Base-by-base conservation (phyloP, 2,797 vertebrate species). In the Siniperca undulata region DNA sequence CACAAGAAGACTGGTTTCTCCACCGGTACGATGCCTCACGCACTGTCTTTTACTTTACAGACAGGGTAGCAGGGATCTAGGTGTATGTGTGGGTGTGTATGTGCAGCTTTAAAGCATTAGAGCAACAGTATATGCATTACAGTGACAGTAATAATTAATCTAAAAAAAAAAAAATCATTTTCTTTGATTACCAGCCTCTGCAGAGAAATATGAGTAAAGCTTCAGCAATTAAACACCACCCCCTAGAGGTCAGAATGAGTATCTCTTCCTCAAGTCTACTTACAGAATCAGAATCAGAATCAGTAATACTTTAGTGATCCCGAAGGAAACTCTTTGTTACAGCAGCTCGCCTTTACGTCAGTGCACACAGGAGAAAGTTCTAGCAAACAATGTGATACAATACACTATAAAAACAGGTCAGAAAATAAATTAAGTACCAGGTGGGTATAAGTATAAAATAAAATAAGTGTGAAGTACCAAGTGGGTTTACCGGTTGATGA, bases 1-100 rank as follows among this genome's bases (percentile, higher is more conserved):
- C 99, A 99, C 93, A 99, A 99, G 87, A 99, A 99, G 90, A 99
- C 97, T 1, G 97, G 98, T 36, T 99, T 99, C 94, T 99, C 98
- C 80, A 99, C 98, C 90, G 99, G 99, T 99, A 92, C 84, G 86
- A 19, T 22, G 12, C 13, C 13, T n/a, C 17, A n/a, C 20, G 44
- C 11, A 16, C 12, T 8, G 52, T 65, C 20, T 17, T 13, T n/a
- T 6, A 19, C 14, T 40, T 61, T 20, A 27, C 22, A 52, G 4
- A 22, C 17, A 36, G 12, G 17, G 61, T 1, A 53, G 30, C 67
- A 30, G n/a, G 5, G 19, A 38, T 44, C 4, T 16, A 22, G 8
- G 44, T n/a, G 30, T 20, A n/a, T 34, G 34, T 34, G 7, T 11
- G 11, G 1, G 42, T 34, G 20, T 65, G 36, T 22, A 0, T 46